Percentiles rank a stretch among this genome's conserved stretches.
These are phyloP conservation scores for mouse (Mus musculus) DNA, from an alignment of 2,113 vertebrate species.

Conservation along the genomic window DNA sequence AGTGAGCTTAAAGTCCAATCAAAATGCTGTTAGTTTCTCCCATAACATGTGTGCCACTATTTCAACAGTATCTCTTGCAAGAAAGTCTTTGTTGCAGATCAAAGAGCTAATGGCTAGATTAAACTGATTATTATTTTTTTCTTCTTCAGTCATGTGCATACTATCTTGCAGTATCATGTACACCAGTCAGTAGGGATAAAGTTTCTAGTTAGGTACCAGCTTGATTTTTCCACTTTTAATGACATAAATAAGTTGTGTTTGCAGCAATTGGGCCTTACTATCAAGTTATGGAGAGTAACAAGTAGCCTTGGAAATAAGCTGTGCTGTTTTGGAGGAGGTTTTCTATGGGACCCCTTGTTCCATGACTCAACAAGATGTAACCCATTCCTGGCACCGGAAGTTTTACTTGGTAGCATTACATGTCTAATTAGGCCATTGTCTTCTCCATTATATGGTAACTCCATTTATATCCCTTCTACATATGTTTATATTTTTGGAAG, in stretches of 20 bases:
- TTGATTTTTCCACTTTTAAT: background rate
- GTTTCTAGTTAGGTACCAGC: background rate
- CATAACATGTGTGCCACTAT: background rate
- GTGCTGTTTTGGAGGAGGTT: background rate
- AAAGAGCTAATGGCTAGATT: background rate
- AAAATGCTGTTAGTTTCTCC: background rate
- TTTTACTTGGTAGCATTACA: background rate
- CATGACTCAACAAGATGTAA: background rate
- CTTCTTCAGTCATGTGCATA: background rate
- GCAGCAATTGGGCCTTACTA: background rate
- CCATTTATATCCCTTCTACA: background rate
- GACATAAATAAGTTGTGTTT: background rate
- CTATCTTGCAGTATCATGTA: background rate
- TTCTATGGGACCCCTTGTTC: background rate
- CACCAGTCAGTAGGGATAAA: background rate
- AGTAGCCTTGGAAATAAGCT: background rate
- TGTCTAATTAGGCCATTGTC: background rate
- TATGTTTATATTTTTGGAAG: background rate
- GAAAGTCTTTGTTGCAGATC: background rate
- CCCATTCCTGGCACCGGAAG: background rate
- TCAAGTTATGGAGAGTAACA: background rate
- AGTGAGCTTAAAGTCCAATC: background rate
- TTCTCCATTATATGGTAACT: background rate
- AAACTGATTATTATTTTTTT: background rate
- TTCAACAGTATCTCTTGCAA: background rate